These are phyloP conservation scores for Oncorhynchus gorbuscha DNA, from an alignment of 2,113 vertebrate species.

Conservation along the genomic window DNA sequence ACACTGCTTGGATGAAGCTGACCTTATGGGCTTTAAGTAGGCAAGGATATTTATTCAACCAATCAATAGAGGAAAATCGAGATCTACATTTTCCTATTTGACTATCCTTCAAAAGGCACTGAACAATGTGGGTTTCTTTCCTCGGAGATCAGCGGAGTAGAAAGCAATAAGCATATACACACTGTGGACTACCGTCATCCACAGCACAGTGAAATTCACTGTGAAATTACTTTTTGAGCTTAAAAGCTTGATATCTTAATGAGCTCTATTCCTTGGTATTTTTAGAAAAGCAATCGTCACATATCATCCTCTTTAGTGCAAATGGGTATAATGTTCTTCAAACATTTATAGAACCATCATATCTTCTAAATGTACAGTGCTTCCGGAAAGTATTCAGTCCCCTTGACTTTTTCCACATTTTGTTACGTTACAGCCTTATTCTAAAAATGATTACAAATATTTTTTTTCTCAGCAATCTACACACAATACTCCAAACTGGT, in stretches of 20 bases:
- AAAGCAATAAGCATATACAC: not conserved
- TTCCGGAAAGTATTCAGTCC: not conserved
- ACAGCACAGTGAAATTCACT: not conserved
- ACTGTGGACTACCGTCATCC: not conserved
- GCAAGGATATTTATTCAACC: constrained; percentile 1
- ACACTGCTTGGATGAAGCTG: not conserved
- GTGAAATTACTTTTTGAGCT: not conserved
- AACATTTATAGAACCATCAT: not conserved
- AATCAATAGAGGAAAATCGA: not conserved
- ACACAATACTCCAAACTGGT: too few relatives aligned
- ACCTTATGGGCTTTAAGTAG: not conserved
- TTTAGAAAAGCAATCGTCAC: not conserved
- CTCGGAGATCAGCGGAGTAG: not conserved
- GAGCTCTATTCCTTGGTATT: not conserved
- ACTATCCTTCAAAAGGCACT: not conserved
- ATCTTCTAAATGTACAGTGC: not conserved
- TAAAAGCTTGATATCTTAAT: not conserved
- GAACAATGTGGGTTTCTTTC: not conserved
- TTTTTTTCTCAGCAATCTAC: too few relatives aligned
- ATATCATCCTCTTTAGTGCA: not conserved
- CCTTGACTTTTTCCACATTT: too few relatives aligned
- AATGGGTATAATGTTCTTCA: not conserved
- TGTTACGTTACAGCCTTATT: too few relatives aligned
- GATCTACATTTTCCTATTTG: not conserved
- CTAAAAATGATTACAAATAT: too few relatives aligned